A percentile compares a stretch with the other conserved stretches of the same genome.
Conservation (phyloP, 1,140 invertebrate genomes). For the Megalopta genalis region DNA sequence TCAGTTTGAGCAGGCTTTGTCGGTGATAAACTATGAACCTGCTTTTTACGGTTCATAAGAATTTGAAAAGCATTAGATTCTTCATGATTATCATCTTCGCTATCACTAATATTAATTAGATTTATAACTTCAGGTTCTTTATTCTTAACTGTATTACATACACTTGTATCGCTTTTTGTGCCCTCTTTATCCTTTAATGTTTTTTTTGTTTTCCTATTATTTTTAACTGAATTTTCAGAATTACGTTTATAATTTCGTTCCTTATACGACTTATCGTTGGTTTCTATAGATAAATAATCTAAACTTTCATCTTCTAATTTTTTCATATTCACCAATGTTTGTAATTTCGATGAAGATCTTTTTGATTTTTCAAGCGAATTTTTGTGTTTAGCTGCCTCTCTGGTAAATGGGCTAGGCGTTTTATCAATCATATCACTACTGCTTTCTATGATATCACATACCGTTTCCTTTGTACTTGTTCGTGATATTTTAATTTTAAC, state of each 20-base stretch:
- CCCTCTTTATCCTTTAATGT: not conserved
- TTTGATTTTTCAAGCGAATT: constrained; percentile 53
- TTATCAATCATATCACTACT: constrained; percentile 69
- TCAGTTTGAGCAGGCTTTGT: constrained; percentile 14
- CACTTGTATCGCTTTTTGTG: not conserved
- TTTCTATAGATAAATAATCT: not conserved
- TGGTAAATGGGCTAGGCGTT: constrained; percentile 65
- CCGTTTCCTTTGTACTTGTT: constrained; percentile 28
- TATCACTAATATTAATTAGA: not conserved
- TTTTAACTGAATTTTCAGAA: not conserved
- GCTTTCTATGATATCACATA: constrained; percentile 67
- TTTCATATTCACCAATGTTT: not conserved
- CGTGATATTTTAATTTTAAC: constrained; percentile 71
- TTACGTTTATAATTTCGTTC: not conserved
- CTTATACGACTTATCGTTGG: not conserved
- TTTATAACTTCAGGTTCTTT: not conserved
- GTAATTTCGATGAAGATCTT: not conserved
- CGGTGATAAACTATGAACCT: constrained; percentile 26
- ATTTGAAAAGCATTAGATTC: constrained; percentile 69
- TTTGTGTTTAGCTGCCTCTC: not conserved
- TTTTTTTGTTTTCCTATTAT: not conserved
- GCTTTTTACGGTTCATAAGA: constrained; percentile 64
- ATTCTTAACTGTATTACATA: not conserved
- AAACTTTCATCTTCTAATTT: not conserved
- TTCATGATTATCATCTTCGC: constrained; percentile 2